Evolutionary conservation across 2,888 invertebrate species (phyloP).

Genomic region (Torymus aiolomorphi): DNA sequence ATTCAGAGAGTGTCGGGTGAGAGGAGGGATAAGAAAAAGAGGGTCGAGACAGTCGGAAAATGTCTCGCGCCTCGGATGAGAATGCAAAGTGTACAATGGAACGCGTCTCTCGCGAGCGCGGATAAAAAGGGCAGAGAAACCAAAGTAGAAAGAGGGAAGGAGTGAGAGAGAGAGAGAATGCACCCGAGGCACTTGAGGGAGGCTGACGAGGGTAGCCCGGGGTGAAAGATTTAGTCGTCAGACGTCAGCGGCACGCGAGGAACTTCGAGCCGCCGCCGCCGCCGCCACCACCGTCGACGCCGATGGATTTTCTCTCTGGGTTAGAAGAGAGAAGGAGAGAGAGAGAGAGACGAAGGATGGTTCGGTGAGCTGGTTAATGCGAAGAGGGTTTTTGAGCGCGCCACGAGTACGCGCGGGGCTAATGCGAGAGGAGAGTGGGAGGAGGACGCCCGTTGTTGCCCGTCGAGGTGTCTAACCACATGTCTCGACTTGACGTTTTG

Average conservation of each 20-base stretch:
- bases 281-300: background rate
- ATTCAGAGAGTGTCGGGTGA: background rate
- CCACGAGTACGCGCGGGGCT: no score
- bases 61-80: background rate
- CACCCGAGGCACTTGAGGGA: slow-evolving; percentile 59
- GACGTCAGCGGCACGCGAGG: slow-evolving; percentile 60
- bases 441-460: no score
- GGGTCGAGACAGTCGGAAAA: background rate
- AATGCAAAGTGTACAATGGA: slow-evolving; percentile 31
- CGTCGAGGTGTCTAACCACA: no score
- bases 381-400: background rate
- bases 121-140: background rate
- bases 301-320: no score
- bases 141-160: slow-evolving; percentile 4
- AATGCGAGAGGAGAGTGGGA: no score
- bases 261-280: slow-evolving; percentile 18
- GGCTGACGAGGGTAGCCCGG: background rate
- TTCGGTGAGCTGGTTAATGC: background rate
- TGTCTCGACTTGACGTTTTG: no score
- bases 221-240: slow-evolving; percentile 65
- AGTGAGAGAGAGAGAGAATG: slow-evolving; percentile 21
- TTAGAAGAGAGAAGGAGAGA: no score
- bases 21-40: background rate
- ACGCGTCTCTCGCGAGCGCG: background rate
- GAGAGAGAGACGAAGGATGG: background rate